Base-by-base conservation (phyloP, 2,113 vertebrate species). In the Cygnus buccinator region DNA sequence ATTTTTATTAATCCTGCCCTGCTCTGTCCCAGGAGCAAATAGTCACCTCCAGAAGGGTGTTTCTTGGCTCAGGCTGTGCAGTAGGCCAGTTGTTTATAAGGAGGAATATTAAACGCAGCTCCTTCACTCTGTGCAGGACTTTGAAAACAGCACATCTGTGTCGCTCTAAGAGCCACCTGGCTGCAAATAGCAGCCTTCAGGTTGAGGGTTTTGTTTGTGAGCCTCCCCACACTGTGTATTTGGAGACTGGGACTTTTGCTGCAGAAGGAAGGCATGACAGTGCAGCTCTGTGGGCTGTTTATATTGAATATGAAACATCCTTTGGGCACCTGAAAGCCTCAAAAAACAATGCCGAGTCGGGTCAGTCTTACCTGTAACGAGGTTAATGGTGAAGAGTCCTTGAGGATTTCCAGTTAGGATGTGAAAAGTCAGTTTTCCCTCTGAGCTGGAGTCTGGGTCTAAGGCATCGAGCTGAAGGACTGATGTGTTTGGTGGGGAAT, bases 351-450 rank as follows among this genome's bases (percentile, higher is more conserved):
- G 73, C 29, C 54, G 59, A 72, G 28, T 61, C 92, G 37, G 72
- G 61, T 84, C 79, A 94, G n/a, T 66, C 85, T 98, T 98, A 99
- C 99, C 99, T 98, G 99, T 99, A 87, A 97, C 43, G 62, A 98
- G 90, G 77, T 99, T 97, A 55, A 99, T 97, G 12, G 84, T 31
- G 23, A 99, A 99, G 86, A 98, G 95, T 4, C 96, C 98, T 85
- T 98, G 97, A 67, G 98, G 98, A 79, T 99, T 98, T 74, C 99
- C 99, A 65, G 95, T 95, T 46, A 98, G 93, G 97, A 99, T 98
- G 66, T 98, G 98, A 97, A 98, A 99, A 67, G 98, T 98, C 46
- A 99, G 97, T 79, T 98, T 99, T 55, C 98, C 99, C 46, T 98
- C 96, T 11, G 99, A 99, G 74, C 98, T 98, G 11, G 97, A 97